Evolutionary conservation across 2,888 invertebrate genomes (phyloP), one percentile per base, ranked within the genome.

Genomic region (Neocrepidodera transversa): DNA sequence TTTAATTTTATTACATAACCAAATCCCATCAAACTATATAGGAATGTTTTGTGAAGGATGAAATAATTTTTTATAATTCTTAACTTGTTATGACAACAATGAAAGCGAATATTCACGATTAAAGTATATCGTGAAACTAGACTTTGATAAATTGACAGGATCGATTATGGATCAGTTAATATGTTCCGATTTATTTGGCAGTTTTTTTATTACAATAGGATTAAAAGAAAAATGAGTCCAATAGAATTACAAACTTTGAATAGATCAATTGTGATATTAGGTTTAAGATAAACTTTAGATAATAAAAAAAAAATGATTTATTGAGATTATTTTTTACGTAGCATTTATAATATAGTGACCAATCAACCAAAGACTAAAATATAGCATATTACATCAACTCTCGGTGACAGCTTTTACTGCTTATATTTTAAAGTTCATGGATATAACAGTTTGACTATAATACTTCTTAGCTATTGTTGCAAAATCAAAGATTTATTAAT

Each of bases 401-500:
- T 28, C 28, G 28, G 28, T 28, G 28, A 28, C 28, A 28, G 28
- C 28, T 28, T 28, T 10, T 28, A 10, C 28, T 28, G 6, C 28
- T 28, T n/a, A n/a, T n/a, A n/a, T n/a, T n/a, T n/a, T n/a, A n/a
- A n/a, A n/a, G n/a, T n/a, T n/a, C n/a, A n/a, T n/a, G n/a, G n/a
- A n/a, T n/a, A n/a, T n/a, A n/a, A n/a, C n/a, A n/a, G n/a, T n/a
- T n/a, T n/a, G n/a, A n/a, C n/a, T n/a, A n/a, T n/a, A n/a, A 32
- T 32, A 32, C 11, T 13, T 32, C 32, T 32, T 10, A 8, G 14
- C 13, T 45, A 45, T 16, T 16, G 11, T 45, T 45, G 45, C 45
- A 45, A 45, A 51, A 51, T 23, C n/a, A 38, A 14, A 51, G 51
- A 51, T 51, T 51, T 51, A 51, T 51, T 45, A 38, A 40, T 40